phyloP scores from a whole-genome alignment of 2,797 vertebrate species.

The Urosaurus nigricauda region DNA sequence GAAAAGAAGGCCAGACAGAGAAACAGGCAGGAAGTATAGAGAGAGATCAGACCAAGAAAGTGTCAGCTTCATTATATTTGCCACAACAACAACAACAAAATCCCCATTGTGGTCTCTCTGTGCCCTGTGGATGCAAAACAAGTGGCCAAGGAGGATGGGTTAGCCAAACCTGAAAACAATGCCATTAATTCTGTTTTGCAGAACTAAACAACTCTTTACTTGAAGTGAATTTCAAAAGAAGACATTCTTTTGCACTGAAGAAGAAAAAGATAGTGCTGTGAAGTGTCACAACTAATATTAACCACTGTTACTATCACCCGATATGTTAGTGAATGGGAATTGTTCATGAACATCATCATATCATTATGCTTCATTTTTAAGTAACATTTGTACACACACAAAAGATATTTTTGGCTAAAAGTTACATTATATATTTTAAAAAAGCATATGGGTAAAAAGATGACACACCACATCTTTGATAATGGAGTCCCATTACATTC shows the following conservation, averaged over 20 bases:
- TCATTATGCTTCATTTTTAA: constrained; percentile 71
- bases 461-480: constrained; percentile 49
- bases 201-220: constrained; percentile 56
- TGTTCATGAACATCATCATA: constrained; percentile 59
- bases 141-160: constrained; percentile 63
- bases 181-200: constrained; percentile 55
- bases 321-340: constrained; percentile 62
- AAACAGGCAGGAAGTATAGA: constrained; percentile 17
- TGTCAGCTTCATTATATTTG: constrained; percentile 46
- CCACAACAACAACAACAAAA: constrained; percentile 28
- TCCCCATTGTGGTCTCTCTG: constrained; percentile 38
- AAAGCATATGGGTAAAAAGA: constrained; percentile 30
- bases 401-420: constrained; percentile 76
- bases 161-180: constrained; percentile 58
- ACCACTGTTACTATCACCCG: constrained; percentile 65
- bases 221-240: constrained; percentile 55
- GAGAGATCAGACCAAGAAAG: constrained; percentile 40
- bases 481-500: constrained; percentile 59
- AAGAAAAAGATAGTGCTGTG: constrained; percentile 66
- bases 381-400: constrained; percentile 73
- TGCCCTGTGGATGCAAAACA: constrained; percentile 45
- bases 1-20: constrained; percentile 37
- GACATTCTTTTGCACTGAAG: constrained; percentile 60
- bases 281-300: constrained; percentile 68
- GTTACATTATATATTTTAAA: constrained; percentile 72